A percentile compares a stretch with the other conserved stretches of the same genome.
phyloP scores from a whole-genome alignment of 1,140 invertebrate species.

The Papilio aristodemus region DNA sequence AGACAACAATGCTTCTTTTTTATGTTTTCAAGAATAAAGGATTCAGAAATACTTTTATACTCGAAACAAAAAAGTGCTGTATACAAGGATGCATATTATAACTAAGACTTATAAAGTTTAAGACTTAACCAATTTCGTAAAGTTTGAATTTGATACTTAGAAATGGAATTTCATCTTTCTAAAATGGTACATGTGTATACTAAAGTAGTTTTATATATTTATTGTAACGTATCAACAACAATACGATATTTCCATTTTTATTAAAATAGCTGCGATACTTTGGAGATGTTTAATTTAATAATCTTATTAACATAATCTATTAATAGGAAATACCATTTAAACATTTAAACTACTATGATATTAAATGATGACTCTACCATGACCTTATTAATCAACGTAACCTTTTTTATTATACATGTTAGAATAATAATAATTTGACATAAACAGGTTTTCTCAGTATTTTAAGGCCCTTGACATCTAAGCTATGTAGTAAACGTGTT shows the following conservation, averaged over 20 bases:
- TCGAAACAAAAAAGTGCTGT: background rate
- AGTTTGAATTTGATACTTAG: background rate
- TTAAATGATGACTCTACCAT: background rate
- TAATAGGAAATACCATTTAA: background rate
- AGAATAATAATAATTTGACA: background rate
- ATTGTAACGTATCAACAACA: too few species aligned
- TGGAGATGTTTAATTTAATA: too few species aligned
- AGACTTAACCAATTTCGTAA: background rate
- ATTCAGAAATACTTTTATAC: background rate
- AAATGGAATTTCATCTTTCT: background rate
- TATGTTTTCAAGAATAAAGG: background rate
- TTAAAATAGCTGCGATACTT: too few species aligned
- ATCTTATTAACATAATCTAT: constrained; percentile 14
- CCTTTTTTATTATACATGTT: background rate
- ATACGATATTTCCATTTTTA: too few species aligned
- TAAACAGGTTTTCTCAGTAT: background rate
- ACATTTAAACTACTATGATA: background rate
- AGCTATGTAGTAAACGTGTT: too few species aligned
- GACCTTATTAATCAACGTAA: background rate
- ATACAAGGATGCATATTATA: too few species aligned
- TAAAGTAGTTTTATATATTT: too few species aligned
- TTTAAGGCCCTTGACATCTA: background rate
- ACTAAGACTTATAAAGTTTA: background rate
- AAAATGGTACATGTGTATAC: too few species aligned
- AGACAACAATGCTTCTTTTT: constrained; percentile 17